Evolutionary conservation across 92 coral and sea anemone species (phyloP).

Genomic region (Plumapathes pennacea): DNA sequence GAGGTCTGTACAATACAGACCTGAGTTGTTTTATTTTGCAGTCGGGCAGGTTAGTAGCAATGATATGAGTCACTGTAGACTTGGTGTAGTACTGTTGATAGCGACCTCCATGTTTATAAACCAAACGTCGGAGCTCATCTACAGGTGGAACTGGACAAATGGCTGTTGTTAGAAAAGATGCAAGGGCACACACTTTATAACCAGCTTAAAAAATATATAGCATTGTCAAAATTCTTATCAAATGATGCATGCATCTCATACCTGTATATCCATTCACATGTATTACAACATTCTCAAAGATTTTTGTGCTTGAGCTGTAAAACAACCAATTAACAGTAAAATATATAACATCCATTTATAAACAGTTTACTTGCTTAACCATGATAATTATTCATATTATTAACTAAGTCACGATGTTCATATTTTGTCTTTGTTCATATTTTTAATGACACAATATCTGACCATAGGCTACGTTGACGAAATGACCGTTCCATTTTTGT

Average conservation of each 20-base stretch:
- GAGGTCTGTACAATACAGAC: constrained; percentile 36
- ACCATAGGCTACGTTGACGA: too few species aligned
- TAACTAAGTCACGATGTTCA: too few species aligned
- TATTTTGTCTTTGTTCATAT: too few species aligned
- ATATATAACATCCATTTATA: too few species aligned
- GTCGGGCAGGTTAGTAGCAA: constrained; percentile 96
- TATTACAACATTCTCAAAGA: constrained; percentile 80
- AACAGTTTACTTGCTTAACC: too few species aligned
- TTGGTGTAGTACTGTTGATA: constrained; percentile 83
- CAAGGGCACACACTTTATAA: not conserved
- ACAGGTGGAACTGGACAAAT: constrained; percentile 74
- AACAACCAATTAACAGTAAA: too few species aligned
- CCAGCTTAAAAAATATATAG: not conserved
- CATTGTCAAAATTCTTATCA: not conserved
- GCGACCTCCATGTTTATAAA: constrained; percentile 81
- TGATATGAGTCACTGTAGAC: constrained; percentile 83
- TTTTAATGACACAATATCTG: too few species aligned
- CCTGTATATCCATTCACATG: constrained; percentile 95
- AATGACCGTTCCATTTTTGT: too few species aligned
- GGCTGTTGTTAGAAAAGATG: not conserved
- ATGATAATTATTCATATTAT: too few species aligned
- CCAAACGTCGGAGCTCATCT: constrained; percentile 82
- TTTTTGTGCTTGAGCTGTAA: constrained; percentile 28
- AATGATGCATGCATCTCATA: not conserved
- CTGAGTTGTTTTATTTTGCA: constrained; percentile 84